Conservation (phyloP, 2,797 vertebrate species). For the Alectoris magna region DNA sequence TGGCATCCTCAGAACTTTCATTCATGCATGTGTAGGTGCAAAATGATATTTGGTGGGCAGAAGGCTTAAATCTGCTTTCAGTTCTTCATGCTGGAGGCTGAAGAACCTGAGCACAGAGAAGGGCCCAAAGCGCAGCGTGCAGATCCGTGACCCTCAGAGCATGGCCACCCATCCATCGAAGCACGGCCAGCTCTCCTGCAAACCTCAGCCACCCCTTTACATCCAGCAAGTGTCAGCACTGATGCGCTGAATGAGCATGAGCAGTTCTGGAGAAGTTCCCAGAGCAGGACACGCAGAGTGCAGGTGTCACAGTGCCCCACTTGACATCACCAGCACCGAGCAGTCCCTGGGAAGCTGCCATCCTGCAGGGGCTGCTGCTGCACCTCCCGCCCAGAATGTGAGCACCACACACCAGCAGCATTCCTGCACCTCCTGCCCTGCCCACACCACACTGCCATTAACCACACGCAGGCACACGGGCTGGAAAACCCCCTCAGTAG, state of each 20-base stretch:
- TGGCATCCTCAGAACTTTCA: rapidly evolving
- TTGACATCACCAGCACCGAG: rapidly evolving
- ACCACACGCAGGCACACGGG: not conserved
- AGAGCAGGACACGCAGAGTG: not conserved
- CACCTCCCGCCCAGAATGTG: rapidly evolving
- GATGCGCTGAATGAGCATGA: rapidly evolving
- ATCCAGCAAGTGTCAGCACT: rapidly evolving
- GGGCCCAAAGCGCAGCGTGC: rapidly evolving
- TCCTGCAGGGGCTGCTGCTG: rapidly evolving
- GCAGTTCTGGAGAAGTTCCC: not conserved
- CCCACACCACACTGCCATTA: not conserved
- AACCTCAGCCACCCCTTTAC: rapidly evolving
- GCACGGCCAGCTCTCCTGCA: rapidly evolving
- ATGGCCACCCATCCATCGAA: rapidly evolving
- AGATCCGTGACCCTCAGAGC: rapidly evolving
- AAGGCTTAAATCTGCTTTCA: not conserved
- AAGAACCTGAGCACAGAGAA: not conserved
- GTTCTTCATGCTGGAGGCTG: not conserved
- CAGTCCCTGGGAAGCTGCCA: rapidly evolving
- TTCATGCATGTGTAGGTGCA: rapidly evolving
- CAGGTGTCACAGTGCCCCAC: not conserved
- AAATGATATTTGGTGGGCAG: rapidly evolving
- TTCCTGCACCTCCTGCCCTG: not conserved
- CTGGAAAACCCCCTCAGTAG: conserved; percentile 2
- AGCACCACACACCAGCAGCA: rapidly evolving